Evolutionary conservation across 2,888 invertebrate species (phyloP), one percentile per base, ranked within the genome.

Genomic region (Tethea ocularis): DNA sequence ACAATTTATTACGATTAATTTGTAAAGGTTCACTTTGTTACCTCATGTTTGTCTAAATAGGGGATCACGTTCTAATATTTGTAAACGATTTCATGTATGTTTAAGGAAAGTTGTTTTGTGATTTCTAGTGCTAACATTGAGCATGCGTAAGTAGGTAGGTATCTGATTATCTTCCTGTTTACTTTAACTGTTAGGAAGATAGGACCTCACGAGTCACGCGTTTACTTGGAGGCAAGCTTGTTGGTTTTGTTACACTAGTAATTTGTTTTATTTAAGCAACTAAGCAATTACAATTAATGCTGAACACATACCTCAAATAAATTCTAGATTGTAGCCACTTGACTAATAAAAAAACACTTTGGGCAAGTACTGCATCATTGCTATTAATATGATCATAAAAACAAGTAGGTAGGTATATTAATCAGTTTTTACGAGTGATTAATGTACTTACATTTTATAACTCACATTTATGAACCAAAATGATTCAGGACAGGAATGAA

Each of bases 1-100:
- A n/a, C n/a, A n/a, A n/a, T n/a, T n/a, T n/a, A n/a, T n/a, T n/a
- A n/a, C 38, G n/a, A n/a, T n/a, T 38, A 38, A 38, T 10, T 33
- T 33, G 1, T 2, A 33, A 33, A 33, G 13, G 33, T 6, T 33
- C 0, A 11, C 10, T 38, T 38, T 38, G 38, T 38, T 38, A 38
- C 15, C 38, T 2, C 46, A 20, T 46, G 8, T 51, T 29, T 36
- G 54, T 66, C 59, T 74, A 76, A 77, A 70, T 74, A 69, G 66
- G 61, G 61, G 74, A 73, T 74, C 77, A 77, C 71, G 72, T 62
- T 57, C 57, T 60, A 23, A 64, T 73, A 68, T 77, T 75, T 75
- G 69, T 68, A 56, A 67, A 68, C 61, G 67, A 38, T 38, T 38
- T n/a, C n/a, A 38, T 38, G 59, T 70, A 61, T 69, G 66, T 67